These are phyloP conservation scores for Pseudoips prasinana DNA, from an alignment of 2,888 invertebrate genomes.

Conservation along the genomic window DNA sequence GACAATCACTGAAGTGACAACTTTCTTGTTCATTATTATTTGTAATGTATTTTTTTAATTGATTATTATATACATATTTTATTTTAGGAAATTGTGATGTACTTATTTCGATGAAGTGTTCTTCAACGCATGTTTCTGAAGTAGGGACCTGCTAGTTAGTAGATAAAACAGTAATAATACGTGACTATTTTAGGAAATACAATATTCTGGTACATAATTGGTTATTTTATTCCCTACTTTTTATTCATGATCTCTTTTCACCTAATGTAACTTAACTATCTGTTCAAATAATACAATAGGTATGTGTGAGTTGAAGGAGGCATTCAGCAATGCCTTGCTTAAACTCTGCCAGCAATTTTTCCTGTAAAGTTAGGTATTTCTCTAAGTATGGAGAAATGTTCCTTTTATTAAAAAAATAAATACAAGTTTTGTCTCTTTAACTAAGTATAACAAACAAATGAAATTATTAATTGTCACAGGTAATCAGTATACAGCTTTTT, in stretches of 20 bases:
- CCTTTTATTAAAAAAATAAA: no score
- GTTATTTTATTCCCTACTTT: conserved; percentile 32
- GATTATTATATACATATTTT: conserved; percentile 26
- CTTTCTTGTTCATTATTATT: conserved; percentile 34
- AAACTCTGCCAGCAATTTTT: no score
- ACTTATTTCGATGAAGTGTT: conserved; percentile 56
- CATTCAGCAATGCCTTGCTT: no score
- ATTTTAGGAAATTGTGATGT: conserved; percentile 53
- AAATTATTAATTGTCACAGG: conserved; percentile 11
- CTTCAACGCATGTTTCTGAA: conserved; percentile 58
- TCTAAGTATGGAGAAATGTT: no score
- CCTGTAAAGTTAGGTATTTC: no score
- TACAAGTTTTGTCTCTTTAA: no score
- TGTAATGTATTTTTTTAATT: conserved; percentile 26
- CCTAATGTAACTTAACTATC: not conserved
- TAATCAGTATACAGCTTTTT: conserved; percentile 33
- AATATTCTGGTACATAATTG: conserved; percentile 60
- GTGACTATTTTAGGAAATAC: conserved; percentile 66
- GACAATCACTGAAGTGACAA: conserved; percentile 41
- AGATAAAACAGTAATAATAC: conserved; percentile 45
- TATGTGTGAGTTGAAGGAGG: no score
- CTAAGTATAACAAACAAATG: no score
- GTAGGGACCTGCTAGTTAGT: conserved; percentile 71
- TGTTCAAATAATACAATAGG: no score
- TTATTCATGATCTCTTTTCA: conserved; percentile 1